phyloP scores from a whole-genome alignment of 2,888 invertebrate species.

The Furcula furcula region DNA sequence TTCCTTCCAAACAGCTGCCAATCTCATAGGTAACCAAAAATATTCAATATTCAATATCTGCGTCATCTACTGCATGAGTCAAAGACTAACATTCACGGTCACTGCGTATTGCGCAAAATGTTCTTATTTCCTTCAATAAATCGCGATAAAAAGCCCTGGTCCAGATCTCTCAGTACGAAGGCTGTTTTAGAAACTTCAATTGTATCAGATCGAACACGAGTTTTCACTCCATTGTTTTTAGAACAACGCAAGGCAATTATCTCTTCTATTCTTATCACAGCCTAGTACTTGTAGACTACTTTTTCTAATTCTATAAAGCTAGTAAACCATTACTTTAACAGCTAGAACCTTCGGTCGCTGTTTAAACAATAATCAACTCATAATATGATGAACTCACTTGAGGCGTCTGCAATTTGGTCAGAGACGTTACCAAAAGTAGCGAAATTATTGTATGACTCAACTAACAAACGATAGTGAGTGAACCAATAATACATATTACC shows the following conservation, averaged over 20 bases:
- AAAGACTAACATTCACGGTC: slow-evolving; percentile 49
- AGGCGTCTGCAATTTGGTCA: no score
- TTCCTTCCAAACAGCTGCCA: neutral
- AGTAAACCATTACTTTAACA: no score
- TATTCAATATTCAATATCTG: slow-evolving; percentile 4
- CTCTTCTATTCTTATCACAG: slow-evolving; percentile 14
- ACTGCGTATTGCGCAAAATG: slow-evolving; percentile 42
- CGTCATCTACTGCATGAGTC: slow-evolving; percentile 27
- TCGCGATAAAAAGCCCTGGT: slow-evolving; percentile 30
- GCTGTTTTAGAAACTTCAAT: slow-evolving; percentile 24
- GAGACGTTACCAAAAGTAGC: no score
- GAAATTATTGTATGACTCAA: no score
- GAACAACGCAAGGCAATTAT: neutral
- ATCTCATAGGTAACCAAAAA: slow-evolving; percentile 3
- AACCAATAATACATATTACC: no score
- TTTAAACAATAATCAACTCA: no score
- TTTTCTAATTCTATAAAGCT: no score
- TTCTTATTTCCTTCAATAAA: slow-evolving; percentile 32
- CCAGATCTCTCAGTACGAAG: slow-evolving; percentile 35
- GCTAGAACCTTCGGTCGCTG: no score
- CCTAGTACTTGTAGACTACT: slow-evolving; percentile 11
- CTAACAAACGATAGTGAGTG: no score
- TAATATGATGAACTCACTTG: no score
- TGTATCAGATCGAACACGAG: slow-evolving; percentile 10
- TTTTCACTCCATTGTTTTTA: slow-evolving; percentile 9